Evolutionary conservation across 2,888 invertebrate genomes (phyloP).

Genomic region (Saturnia japonica): DNA sequence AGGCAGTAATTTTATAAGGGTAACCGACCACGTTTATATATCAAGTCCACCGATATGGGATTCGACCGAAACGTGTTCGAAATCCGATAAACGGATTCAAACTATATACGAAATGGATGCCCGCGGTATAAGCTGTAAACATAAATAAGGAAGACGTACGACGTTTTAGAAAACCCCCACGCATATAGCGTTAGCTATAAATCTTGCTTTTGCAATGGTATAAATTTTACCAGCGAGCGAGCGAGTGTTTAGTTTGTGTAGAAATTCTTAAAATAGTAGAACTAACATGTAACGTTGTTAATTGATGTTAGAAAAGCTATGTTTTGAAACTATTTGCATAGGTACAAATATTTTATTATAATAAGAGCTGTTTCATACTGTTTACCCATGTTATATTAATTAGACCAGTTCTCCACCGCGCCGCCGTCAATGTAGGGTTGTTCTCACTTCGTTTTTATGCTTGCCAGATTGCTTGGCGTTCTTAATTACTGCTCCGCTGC

Average conservation of each 20-base stretch:
- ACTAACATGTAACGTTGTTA: background rate
- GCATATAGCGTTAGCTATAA: slow-evolving; percentile 67
- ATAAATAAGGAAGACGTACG: slow-evolving; percentile 79
- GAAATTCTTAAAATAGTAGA: slow-evolving; percentile 11
- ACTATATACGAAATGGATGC: slow-evolving; percentile 70
- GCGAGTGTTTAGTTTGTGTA: slow-evolving; percentile 17
- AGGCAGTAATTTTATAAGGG: slow-evolving; percentile 64
- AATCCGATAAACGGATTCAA: slow-evolving; percentile 80
- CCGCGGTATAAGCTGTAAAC: slow-evolving; percentile 76
- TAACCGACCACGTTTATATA: slow-evolving; percentile 60
- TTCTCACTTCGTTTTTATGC: no score
- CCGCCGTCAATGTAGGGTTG: no score
- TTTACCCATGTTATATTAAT: no score
- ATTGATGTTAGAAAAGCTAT: background rate
- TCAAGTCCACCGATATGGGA: slow-evolving; percentile 69
- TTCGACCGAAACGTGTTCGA: slow-evolving; percentile 72
- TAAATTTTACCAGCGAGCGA: slow-evolving; percentile 65
- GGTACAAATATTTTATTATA: no score
- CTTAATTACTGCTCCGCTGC: no score
- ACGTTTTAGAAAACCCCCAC: slow-evolving; percentile 77
- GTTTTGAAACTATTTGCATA: background rate
- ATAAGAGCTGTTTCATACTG: no score
- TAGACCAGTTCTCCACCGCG: no score
- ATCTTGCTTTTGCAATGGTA: slow-evolving; percentile 69
- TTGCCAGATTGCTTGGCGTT: no score